A percentile compares a stretch with the other conserved stretches of the same genome.
Evolutionary conservation across 2,797 vertebrate species (phyloP).

Genomic region (Centroberyx gerrardi): DNA sequence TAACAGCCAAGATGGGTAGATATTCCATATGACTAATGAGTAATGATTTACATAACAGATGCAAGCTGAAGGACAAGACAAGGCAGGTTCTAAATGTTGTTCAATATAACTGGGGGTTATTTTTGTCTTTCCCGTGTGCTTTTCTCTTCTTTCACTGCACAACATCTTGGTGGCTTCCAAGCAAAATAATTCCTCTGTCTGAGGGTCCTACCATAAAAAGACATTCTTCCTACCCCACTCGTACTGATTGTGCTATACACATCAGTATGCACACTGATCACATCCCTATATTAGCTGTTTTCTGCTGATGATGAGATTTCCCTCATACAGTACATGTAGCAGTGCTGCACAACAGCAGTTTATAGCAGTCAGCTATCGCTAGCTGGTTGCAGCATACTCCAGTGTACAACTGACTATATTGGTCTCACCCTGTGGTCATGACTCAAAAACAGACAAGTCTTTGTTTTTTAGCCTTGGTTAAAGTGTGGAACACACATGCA

Average conservation of each 20-base stretch:
- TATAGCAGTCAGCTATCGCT: neutral
- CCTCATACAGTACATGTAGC: constrained; percentile 9
- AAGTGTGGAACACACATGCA: constrained; percentile 21
- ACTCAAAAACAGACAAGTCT: constrained; percentile 37
- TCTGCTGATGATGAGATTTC: constrained; percentile 33
- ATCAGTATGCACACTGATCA: constrained; percentile 43
- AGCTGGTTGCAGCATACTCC: constrained; percentile 30
- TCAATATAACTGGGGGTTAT: constrained; percentile 33
- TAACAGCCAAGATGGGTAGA: constrained; percentile 20
- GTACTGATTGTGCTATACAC: constrained; percentile 10
- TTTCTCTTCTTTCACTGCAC: constrained; percentile 4
- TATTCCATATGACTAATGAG: constrained; percentile 56
- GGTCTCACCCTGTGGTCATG: constrained; percentile 8
- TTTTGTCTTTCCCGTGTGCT: constrained; percentile 5
- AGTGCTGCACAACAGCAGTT: constrained; percentile 7
- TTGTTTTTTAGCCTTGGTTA: constrained; percentile 61
- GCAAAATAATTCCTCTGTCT: constrained; percentile 17
- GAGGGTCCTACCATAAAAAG: neutral
- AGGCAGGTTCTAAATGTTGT: constrained; percentile 20
- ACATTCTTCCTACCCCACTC: neutral
- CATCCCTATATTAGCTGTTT: constrained; percentile 38
- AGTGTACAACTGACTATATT: neutral
- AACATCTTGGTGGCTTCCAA: neutral
- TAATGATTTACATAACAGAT: constrained; percentile 65
- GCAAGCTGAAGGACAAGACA: constrained; percentile 29